A percentile compares a stretch with the other conserved stretches of the same genome.
These are phyloP conservation scores for Desmodus rotundus DNA, from an alignment of 2,113 vertebrate species.

Conservation along the genomic window DNA sequence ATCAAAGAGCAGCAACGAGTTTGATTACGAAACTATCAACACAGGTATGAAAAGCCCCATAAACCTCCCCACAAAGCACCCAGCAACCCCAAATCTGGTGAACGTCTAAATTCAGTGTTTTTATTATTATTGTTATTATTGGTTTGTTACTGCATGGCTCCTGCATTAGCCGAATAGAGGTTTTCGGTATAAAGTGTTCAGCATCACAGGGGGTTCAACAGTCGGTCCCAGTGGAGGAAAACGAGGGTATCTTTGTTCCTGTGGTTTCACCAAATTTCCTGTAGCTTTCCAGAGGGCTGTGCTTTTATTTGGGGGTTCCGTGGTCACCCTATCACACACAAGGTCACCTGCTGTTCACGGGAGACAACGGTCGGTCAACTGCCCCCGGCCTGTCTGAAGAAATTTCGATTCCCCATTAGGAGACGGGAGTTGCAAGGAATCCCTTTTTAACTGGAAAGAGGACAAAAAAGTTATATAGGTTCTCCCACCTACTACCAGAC, in stretches of 20 bases:
- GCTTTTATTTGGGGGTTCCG: neutral
- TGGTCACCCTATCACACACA: fast-evolving
- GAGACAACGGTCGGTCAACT: no score
- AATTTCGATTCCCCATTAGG: neutral
- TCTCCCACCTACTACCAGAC: neutral
- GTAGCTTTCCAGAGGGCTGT: neutral
- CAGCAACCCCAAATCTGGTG: neutral
- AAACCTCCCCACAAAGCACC: conserved; percentile 7
- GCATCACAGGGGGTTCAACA: neutral
- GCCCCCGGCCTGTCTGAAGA: neutral
- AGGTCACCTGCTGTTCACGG: neutral
- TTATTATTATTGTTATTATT: no score
- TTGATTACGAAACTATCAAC: conserved; percentile 33
- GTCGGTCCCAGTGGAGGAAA: neutral
- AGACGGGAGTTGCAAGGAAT: neutral
- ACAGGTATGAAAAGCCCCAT: neutral
- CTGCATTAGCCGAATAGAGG: no score
- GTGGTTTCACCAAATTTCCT: neutral
- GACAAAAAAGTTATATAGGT: no score
- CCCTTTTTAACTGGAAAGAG: neutral
- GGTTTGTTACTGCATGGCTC: no score
- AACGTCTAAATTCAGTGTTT: neutral
- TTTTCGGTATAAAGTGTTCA: neutral
- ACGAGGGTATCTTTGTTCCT: neutral
- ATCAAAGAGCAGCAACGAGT: neutral